phyloP scores from a whole-genome alignment of 2,797 vertebrate species.

The Thripadectes ignobilis region DNA sequence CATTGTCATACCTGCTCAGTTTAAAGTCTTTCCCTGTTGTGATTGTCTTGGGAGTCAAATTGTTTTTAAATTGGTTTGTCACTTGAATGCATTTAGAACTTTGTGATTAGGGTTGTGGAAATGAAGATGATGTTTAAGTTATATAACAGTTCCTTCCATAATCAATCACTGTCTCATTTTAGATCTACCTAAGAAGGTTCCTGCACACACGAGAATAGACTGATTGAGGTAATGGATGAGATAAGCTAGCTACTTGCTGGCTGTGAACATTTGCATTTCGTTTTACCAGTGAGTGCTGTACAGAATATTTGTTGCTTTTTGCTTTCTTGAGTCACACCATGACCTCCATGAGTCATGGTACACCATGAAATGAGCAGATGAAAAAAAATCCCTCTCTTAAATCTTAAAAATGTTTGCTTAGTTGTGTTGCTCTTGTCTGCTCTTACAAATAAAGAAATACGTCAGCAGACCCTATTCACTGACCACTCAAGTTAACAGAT shows the following conservation, averaged over 20 bases:
- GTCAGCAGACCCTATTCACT: background rate
- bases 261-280: background rate
- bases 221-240: constrained; percentile 17
- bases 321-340: background rate
- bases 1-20: constrained; percentile 53
- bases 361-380: background rate
- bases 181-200: constrained; percentile 35
- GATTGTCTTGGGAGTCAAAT: constrained; percentile 69
- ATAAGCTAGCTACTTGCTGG: constrained; percentile 3
- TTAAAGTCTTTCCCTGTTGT: constrained; percentile 57
- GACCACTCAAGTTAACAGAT: background rate
- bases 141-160: constrained; percentile 45
- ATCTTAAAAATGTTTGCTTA: background rate
- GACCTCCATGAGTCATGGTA: background rate
- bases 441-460: background rate
- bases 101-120: constrained; percentile 54
- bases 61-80: constrained; percentile 68
- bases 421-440: background rate
- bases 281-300: background rate
- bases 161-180: constrained; percentile 64
- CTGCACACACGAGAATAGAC: background rate
- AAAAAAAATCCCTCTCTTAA: background rate
- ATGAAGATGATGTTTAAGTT: constrained; percentile 47
- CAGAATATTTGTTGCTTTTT: background rate
- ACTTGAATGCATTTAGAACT: constrained; percentile 60